phyloP scores from a whole-genome alignment of 2,888 invertebrate species.

The Eupsilia transversa region DNA sequence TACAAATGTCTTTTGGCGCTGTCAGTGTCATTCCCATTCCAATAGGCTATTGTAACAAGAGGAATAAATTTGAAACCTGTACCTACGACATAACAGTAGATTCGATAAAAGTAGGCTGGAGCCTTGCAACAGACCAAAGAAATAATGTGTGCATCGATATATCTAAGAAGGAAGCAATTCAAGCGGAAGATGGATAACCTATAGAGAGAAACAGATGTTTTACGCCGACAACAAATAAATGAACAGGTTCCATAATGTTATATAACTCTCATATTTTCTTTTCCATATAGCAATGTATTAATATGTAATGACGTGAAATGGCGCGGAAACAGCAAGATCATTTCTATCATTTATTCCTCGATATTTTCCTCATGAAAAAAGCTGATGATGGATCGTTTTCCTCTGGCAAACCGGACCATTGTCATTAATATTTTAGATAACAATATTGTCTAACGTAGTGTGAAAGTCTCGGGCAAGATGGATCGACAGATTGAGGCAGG shows the following conservation, averaged over 20 bases:
- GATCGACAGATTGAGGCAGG: conserved; percentile 18
- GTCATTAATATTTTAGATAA: conserved; percentile 55
- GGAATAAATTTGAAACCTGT: not conserved
- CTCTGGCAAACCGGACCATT: not conserved
- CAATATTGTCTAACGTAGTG: conserved; percentile 55
- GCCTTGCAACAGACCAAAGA: not conserved
- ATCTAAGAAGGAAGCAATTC: not conserved
- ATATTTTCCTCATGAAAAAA: conserved; percentile 46
- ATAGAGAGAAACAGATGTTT: not conserved
- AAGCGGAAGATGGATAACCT: not conserved
- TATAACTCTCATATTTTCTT: conserved; percentile 23
- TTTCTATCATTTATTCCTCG: conserved; percentile 23
- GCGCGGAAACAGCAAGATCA: conserved; percentile 10
- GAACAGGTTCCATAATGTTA: conserved; percentile 2
- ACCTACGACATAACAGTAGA: not conserved
- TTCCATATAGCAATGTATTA: conserved; percentile 29
- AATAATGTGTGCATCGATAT: not conserved
- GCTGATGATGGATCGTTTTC: conserved; percentile 49
- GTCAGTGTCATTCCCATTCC: too few relatives aligned
- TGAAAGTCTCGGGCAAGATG: conserved; percentile 37
- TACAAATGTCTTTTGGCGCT: not conserved
- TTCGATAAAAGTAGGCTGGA: not conserved
- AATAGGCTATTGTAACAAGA: too few relatives aligned
- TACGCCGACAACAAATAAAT: not conserved
- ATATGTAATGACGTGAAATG: conserved; percentile 39